Conservation (phyloP, 2,797 vertebrate genomes). For the Iguana delicatissima region DNA sequence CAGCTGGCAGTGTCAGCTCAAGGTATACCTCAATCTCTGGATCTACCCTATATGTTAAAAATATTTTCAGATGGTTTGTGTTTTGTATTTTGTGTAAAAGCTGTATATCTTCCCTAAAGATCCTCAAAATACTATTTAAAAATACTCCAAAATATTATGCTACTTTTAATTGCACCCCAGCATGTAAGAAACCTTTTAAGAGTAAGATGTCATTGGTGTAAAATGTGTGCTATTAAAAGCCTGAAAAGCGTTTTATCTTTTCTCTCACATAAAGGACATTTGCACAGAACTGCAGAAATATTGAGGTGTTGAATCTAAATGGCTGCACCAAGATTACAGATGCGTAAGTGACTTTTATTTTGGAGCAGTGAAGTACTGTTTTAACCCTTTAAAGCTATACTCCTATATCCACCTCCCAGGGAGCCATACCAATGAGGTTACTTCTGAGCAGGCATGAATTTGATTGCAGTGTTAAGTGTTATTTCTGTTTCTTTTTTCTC, state of each 20-base stretch:
- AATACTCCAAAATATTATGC: not conserved
- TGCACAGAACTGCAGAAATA: constrained; percentile 98
- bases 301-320: constrained; percentile 95
- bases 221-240: constrained; percentile 19
- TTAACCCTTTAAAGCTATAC: not conserved
- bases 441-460: not conserved
- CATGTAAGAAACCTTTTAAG: not conserved
- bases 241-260: constrained; percentile 51
- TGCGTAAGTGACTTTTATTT: constrained; percentile 81
- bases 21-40: not conserved
- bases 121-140: not conserved
- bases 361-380: not conserved
- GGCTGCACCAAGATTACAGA: constrained; percentile 99
- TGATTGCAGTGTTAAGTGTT: not conserved
- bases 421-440: not conserved
- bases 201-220: not conserved
- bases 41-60: not conserved
- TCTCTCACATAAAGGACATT: constrained; percentile 85
- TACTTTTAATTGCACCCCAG: not conserved
- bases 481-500: not conserved
- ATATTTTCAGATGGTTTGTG: not conserved
- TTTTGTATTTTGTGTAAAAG: not conserved
- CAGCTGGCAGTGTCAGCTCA: too few species aligned
- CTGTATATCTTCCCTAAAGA: not conserved
- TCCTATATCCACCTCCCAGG: not conserved